These are phyloP conservation scores for Aspidiotus rigidus DNA, from an alignment of 2,888 invertebrate species.

Conservation along the genomic window DNA sequence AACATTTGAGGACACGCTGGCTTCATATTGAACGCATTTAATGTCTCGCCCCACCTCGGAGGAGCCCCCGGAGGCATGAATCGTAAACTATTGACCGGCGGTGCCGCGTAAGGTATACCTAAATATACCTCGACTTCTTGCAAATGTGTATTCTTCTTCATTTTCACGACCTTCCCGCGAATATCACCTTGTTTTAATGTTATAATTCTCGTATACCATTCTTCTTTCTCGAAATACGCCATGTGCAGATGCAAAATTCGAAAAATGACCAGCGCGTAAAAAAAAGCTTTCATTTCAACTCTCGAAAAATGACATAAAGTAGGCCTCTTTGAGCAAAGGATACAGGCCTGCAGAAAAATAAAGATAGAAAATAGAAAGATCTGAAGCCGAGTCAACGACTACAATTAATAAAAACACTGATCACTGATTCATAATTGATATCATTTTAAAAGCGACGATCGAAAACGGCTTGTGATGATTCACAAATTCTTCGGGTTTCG, in stretches of 20 bases:
- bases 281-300: constrained; percentile 19
- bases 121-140: constrained; percentile 38
- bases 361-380: too few species aligned
- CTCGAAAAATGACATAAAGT: not conserved
- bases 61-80: constrained; percentile 83
- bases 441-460: too few species aligned
- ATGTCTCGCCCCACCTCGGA: constrained; percentile 58
- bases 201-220: constrained; percentile 27
- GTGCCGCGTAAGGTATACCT: constrained; percentile 71
- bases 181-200: constrained; percentile 28
- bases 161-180: constrained; percentile 14
- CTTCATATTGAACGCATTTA: constrained; percentile 47
- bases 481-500: too few species aligned
- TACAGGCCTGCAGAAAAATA: too few species aligned
- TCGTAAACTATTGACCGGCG: constrained; percentile 60
- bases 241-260: constrained; percentile 8
- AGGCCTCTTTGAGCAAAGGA: not conserved
- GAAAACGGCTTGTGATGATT: too few species aligned
- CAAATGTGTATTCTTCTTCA: constrained; percentile 33
- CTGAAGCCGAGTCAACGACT: too few species aligned
- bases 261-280: constrained; percentile 15
- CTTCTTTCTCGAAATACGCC: constrained; percentile 15
- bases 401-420: too few species aligned
- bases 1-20: constrained; percentile 86
- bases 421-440: too few species aligned